These are phyloP conservation scores for Phengaris arion DNA, from an alignment of 2,888 invertebrate genomes.

Conservation along the genomic window DNA sequence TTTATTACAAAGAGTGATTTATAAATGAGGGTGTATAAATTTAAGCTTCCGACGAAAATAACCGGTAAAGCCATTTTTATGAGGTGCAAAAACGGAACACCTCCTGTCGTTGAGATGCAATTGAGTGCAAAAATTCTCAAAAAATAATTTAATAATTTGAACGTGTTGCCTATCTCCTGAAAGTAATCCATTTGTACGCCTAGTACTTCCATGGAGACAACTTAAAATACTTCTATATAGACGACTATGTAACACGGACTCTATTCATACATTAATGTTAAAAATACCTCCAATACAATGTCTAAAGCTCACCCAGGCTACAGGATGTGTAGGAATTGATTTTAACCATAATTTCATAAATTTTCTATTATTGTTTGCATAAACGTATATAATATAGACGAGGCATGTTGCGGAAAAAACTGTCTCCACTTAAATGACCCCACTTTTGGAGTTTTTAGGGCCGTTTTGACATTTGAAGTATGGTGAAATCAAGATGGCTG, in stretches of 20 bases:
- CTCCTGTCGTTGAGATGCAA: not conserved
- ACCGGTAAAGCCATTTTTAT: constrained; percentile 41
- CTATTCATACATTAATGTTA: not conserved
- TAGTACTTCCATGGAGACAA: not conserved
- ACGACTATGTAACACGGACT: not conserved
- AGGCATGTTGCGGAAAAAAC: too few species aligned
- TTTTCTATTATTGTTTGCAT: too few species aligned
- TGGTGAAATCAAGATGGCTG: too few species aligned
- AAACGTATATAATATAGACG: too few species aligned
- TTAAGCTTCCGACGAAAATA: constrained; percentile 44
- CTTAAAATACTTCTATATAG: not conserved
- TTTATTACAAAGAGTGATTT: constrained; percentile 49
- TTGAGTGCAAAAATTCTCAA: not conserved
- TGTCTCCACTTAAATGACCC: too few species aligned
- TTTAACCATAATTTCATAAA: too few species aligned
- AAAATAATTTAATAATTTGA: constrained; percentile 3
- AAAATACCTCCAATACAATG: not conserved
- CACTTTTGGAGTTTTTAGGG: too few species aligned
- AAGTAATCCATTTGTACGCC: not conserved
- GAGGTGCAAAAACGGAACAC: constrained; percentile 32
- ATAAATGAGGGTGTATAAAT: constrained; percentile 49
- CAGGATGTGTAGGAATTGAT: not conserved
- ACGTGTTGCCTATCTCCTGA: not conserved
- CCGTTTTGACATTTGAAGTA: too few species aligned
- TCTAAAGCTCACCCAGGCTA: not conserved